A percentile compares a stretch with the other conserved stretches of the same genome.
Evolutionary conservation across 2,113 vertebrate species (phyloP).

Genomic region (Chionodraco myersi): DNA sequence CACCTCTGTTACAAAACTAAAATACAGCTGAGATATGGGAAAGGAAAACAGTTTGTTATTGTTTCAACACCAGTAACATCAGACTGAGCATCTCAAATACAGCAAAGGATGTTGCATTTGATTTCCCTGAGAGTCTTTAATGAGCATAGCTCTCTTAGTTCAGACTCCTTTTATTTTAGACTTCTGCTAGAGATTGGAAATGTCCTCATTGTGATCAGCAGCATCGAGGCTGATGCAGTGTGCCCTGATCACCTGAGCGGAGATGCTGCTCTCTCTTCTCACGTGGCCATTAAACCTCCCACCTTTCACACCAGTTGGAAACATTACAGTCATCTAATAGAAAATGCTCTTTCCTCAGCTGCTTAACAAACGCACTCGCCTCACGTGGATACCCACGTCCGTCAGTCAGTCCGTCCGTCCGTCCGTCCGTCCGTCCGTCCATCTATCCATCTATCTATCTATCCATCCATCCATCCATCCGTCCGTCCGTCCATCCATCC

Average conservation of each 20-base stretch:
- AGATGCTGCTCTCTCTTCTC: slow-evolving; percentile 23
- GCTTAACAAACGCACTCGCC: slow-evolving; percentile 24
- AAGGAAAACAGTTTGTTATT: not conserved
- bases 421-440: too few relatives aligned
- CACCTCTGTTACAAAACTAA: not conserved
- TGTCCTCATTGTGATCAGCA: slow-evolving; percentile 36
- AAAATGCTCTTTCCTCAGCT: slow-evolving; percentile 55
- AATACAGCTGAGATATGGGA: not conserved
- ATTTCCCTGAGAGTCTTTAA: slow-evolving; percentile 10
- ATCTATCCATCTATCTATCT: too few relatives aligned
- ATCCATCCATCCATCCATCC: too few relatives aligned
- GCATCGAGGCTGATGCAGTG: slow-evolving; percentile 36
- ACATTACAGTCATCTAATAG: slow-evolving; percentile 65
- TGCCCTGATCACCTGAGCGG: slow-evolving; percentile 41
- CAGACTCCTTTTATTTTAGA: slow-evolving; percentile 12
- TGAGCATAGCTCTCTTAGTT: not conserved
- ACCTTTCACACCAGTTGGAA: slow-evolving; percentile 56
- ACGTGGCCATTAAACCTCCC: slow-evolving; percentile 50
- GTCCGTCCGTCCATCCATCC: too few relatives aligned
- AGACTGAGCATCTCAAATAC: slow-evolving; percentile 7
- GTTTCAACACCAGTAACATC: slow-evolving; percentile 18
- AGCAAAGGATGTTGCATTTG: slow-evolving; percentile 11
- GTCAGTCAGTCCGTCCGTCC: too few relatives aligned
- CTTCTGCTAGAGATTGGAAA: not conserved
- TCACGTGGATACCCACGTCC: slow-evolving; percentile 31